Percentiles rank a stretch among this genome's conserved stretches.
phyloP scores from a whole-genome alignment of 2,888 invertebrate genomes.

The Plebejus anna region DNA sequence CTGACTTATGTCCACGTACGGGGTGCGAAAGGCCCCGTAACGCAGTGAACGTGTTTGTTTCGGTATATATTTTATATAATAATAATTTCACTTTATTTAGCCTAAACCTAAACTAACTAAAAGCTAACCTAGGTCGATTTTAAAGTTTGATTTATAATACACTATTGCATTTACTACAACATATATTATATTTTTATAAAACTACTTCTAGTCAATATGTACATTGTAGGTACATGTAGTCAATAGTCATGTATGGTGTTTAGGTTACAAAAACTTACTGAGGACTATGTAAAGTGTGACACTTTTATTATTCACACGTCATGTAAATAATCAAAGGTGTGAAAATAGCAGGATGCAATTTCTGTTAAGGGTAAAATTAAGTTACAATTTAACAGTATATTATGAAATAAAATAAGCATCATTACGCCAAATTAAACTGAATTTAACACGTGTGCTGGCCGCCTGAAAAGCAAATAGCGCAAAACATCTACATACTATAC shows the following conservation, averaged over 20 bases:
- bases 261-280: not conserved
- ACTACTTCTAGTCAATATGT: not conserved
- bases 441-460: conserved; percentile 60
- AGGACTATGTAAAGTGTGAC: not conserved
- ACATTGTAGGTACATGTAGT: not conserved
- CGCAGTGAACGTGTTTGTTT: too few relatives aligned
- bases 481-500: conserved; percentile 48
- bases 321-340: too few relatives aligned
- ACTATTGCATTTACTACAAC: not conserved
- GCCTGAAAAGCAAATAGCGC: conserved; percentile 58
- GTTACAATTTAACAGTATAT: conserved; percentile 19
- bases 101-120: too few relatives aligned
- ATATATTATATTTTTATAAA: not conserved
- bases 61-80: not conserved
- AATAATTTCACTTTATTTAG: not conserved
- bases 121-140: not conserved
- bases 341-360: not conserved
- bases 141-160: not conserved
- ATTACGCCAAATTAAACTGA: conserved; percentile 59
- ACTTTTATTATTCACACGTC: too few relatives aligned
- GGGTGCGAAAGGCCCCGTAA: too few relatives aligned
- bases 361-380: conserved; percentile 5
- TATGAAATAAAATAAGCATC: conserved; percentile 40
- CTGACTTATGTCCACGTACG: too few relatives aligned
- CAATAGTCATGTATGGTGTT: not conserved